Conservation (phyloP, 2,113 vertebrate genomes). For the Bubo scandiacus region DNA sequence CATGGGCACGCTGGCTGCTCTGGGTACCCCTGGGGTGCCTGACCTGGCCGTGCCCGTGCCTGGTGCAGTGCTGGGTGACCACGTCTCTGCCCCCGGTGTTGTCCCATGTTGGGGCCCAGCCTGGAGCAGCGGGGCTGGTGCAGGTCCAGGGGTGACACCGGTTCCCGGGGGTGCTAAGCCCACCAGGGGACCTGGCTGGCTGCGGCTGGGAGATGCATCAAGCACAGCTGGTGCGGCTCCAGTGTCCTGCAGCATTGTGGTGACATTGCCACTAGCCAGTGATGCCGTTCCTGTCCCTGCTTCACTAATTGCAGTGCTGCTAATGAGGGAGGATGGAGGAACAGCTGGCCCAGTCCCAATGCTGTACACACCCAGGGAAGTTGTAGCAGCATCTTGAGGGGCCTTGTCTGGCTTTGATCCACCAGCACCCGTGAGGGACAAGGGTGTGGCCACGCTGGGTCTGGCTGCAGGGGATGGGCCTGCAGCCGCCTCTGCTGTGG, state of each 20-base stretch:
- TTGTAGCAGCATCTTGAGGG: background rate
- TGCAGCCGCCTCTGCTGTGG: background rate
- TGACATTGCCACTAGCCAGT: background rate
- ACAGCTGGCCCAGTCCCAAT: background rate
- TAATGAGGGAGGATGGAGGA: background rate
- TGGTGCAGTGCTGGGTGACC: background rate
- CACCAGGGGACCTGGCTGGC: background rate
- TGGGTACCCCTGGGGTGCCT: background rate
- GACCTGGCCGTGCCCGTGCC: background rate
- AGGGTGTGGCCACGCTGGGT: background rate
- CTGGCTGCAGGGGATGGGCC: background rate
- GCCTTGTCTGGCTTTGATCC: background rate
- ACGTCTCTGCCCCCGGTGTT: background rate
- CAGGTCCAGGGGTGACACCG: background rate
- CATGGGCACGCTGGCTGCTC: background rate
- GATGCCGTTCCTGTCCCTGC: background rate
- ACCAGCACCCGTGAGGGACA: accelerated
- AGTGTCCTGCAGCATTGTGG: accelerated
- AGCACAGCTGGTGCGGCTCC: no score
- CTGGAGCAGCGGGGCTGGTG: background rate
- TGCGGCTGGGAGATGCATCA: background rate
- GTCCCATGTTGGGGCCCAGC: accelerated
- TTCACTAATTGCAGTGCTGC: background rate
- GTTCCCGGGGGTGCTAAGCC: background rate
- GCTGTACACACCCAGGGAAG: accelerated